These are phyloP conservation scores for Busseola fusca DNA, from an alignment of 2,888 invertebrate genomes.

Conservation along the genomic window DNA sequence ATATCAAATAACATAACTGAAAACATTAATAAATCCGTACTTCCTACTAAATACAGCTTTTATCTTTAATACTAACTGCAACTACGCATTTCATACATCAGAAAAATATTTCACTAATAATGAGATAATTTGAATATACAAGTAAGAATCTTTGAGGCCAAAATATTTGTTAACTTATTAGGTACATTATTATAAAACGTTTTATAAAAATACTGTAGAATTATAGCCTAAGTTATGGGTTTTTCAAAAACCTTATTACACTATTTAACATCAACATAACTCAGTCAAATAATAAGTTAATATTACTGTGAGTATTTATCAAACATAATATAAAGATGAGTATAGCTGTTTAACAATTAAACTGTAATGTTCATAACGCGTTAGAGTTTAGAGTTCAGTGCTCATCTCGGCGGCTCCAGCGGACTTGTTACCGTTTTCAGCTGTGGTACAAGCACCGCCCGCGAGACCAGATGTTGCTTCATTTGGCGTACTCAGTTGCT, in stretches of 20 bases:
- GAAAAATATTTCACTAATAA: slow-evolving; percentile 33
- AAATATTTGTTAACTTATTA: slow-evolving; percentile 34
- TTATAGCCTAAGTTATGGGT: slow-evolving; percentile 37
- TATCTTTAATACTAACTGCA: slow-evolving; percentile 22
- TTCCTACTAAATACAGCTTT: slow-evolving; percentile 30
- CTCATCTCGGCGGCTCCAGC: slow-evolving; percentile 90
- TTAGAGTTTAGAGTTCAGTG: slow-evolving; percentile 91
- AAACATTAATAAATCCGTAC: slow-evolving; percentile 41
- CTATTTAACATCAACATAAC: slow-evolving; percentile 56
- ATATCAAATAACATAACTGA: too few relatives aligned
- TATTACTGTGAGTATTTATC: slow-evolving; percentile 56
- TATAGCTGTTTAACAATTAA: slow-evolving; percentile 34
- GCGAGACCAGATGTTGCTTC: slow-evolving; percentile 67
- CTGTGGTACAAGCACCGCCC: slow-evolving; percentile 64
- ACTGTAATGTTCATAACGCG: slow-evolving; percentile 38
- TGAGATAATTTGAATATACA: slow-evolving; percentile 27
- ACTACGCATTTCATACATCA: slow-evolving; percentile 16
- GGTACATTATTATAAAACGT: slow-evolving; percentile 44
- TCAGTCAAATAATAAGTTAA: slow-evolving; percentile 52
- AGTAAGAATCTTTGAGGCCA: slow-evolving; percentile 31
- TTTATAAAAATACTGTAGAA: slow-evolving; percentile 58
- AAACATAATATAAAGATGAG: slow-evolving; percentile 28
- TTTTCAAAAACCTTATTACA: slow-evolving; percentile 42
- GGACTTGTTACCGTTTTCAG: slow-evolving; percentile 72
- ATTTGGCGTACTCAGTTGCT: slow-evolving; percentile 80